Evolutionary conservation across 1,140 invertebrate genomes (phyloP).

Genomic region (Meloidogyne exigua): DNA sequence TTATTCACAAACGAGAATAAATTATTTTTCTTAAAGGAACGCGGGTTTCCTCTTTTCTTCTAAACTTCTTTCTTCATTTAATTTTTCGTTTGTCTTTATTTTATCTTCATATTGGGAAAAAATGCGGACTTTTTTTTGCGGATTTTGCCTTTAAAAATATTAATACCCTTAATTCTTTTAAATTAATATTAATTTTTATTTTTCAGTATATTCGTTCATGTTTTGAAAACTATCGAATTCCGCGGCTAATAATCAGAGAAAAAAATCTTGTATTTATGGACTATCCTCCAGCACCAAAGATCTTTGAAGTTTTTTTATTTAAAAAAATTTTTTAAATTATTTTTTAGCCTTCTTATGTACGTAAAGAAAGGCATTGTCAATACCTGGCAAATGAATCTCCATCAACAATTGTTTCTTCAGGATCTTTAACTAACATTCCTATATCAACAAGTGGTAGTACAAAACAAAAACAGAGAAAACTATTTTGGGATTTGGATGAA

Average conservation of each 20-base stretch:
- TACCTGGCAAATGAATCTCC: slow-evolving; percentile 22
- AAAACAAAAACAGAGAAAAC: slow-evolving; percentile 4
- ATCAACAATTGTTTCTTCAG: not conserved
- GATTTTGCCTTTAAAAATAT: no score
- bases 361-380: slow-evolving; percentile 30
- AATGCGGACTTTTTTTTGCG: no score
- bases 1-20: no score
- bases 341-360: slow-evolving; percentile 52
- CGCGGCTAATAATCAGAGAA: slow-evolving; percentile 43
- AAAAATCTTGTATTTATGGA: slow-evolving; percentile 41
- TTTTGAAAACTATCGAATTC: slow-evolving; percentile 58
- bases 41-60: no score
- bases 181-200: not conserved
- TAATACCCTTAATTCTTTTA: not conserved
- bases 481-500: slow-evolving; percentile 54
- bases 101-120: no score
- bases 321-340: slow-evolving; percentile 1
- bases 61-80: no score
- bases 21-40: no score
- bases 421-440: not conserved
- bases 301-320: slow-evolving; percentile 41
- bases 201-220: slow-evolving; percentile 55
- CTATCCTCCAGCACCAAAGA: slow-evolving; percentile 39
- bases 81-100: no score
- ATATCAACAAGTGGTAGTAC: not conserved